Evolutionary conservation across 2,797 vertebrate species (phyloP), one percentile per base, ranked within the genome.

Genomic region (Gambusia yucatana): DNA sequence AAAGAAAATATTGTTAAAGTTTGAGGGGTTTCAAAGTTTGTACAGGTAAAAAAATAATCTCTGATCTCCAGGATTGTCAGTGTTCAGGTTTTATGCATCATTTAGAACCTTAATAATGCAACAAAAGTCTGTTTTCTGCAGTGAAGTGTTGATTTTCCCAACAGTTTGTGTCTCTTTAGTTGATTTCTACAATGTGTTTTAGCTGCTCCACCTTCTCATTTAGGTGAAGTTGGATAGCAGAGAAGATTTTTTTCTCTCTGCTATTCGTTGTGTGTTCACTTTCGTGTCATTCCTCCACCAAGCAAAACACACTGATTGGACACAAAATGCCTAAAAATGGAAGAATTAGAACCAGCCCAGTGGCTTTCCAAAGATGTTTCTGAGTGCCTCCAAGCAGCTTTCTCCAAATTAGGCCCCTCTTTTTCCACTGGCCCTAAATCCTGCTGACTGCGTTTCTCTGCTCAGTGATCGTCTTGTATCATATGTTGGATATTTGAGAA

Each of bases 311-410:
- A 25, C 25, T 28, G 67, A 44, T 71, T 46, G 67, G 67, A 71
- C 28, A 71, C 8, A 14, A 70, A 70, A 70, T 44, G 67, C 44
- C 43, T 70, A 16, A 71, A 71, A 46, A 16, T 71, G 67, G 67
- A 28, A 71, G 43, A 43, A 71, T 71, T 71, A 71, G 67, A 14
- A 46, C 41, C n/a, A 46, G 43, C 46, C 25, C 67, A 46, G 67
- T 71, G 67, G 43, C 16, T 71, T 70, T 71, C 41, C 67, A 67
- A 46, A 70, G 25, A n/a, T 44, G 25, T 71, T 71, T 71, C 44
- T 3, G 14, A 46, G 67, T 71, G 67, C 43, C 9, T 44, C 28
- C 5, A 28, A 46, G 67, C n/a, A 71, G n/a, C 67, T 46, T 71
- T 71, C 67, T 46, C 67, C 67, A 44, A 71, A 44, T 71, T 71